Base-by-base conservation (phyloP, 1,140 invertebrate genomes). In the Nilaparvata lugens region DNA sequence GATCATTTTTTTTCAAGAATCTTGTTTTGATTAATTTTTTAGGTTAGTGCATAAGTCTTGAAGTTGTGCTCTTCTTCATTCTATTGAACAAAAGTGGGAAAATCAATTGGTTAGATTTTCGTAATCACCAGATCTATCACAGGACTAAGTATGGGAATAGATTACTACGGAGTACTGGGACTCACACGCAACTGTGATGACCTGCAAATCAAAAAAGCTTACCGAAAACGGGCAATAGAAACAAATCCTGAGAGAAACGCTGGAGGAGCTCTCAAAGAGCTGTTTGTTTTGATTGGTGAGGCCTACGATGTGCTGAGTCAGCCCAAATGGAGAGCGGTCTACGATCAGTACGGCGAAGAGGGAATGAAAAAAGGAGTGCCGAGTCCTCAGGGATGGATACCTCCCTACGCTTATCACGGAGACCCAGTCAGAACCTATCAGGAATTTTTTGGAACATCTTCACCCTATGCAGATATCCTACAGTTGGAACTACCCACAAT, bases 301-400 rank as follows among this genome's bases (percentile, higher is more conserved):
- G 89, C 90, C 9, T 93, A 88, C 69, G 89, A 93, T 68, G 84
- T 93, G 19, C 74, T 93, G 18, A 85, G 81, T 54, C 81, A 93
- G 72, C 77, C 84, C 56, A 72, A 81, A 54, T 76, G 70, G 58
- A 76, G 87, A 63, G 83, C 89, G n/a, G 79, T 95, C 35, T 96
- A 88, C 72, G 92, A 96, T 73, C 87, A 91, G 66, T 96, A 84
- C 70, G 93, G 93, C 0, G 91, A 93, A 74, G 85, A 88, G 66
- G 92, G 91, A 1, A 74, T 96, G 25, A 93, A 93, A 71, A 79
- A 79, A 62, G 87, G 88, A 1, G 77, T 87, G 1, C 79, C 82
- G 11, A 79, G 81, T 21, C 79, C 82, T 1, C 70, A 74, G 53
- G 79, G 78, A n/a, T 87, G 81, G 65, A 83, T 85, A 54, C 81